phyloP scores from a whole-genome alignment of 2,888 invertebrate species.

The Napeogenes inachia region DNA sequence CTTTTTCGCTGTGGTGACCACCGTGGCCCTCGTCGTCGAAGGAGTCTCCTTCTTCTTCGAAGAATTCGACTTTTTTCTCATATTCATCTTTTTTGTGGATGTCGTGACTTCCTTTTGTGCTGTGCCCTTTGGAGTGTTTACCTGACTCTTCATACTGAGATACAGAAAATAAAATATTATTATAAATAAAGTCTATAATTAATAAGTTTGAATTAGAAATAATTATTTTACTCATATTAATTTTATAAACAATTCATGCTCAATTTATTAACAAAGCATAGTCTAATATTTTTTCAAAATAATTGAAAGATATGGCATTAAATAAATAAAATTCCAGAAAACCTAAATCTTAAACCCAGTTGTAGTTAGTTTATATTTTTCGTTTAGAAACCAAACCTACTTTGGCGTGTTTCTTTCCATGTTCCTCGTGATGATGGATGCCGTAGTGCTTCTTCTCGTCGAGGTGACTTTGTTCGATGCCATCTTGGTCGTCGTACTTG shows the following conservation, averaged over 20 bases:
- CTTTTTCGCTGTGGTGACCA: slow-evolving; percentile 75
- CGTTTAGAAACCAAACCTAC: slow-evolving; percentile 38
- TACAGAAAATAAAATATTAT: background rate
- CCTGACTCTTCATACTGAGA: slow-evolving; percentile 79
- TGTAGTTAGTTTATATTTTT: too few relatives aligned
- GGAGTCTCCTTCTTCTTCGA: slow-evolving; percentile 84
- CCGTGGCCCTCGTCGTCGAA: slow-evolving; percentile 82
- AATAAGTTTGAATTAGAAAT: background rate
- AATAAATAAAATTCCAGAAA: too few relatives aligned
- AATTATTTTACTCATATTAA: background rate
- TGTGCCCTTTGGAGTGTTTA: slow-evolving; percentile 84
- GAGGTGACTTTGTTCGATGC: slow-evolving; percentile 79
- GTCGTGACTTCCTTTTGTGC: slow-evolving; percentile 85
- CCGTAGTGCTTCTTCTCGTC: slow-evolving; percentile 81
- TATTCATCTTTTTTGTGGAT: slow-evolving; percentile 86
- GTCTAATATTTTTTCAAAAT: too few relatives aligned
- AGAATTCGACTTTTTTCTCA: slow-evolving; percentile 86
- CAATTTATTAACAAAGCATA: too few relatives aligned
- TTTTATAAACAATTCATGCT: background rate
- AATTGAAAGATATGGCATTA: too few relatives aligned
- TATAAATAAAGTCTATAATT: background rate
- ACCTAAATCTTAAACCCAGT: too few relatives aligned
- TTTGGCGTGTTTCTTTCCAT: slow-evolving; percentile 80
- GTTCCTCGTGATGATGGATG: slow-evolving; percentile 81
- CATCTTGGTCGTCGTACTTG: slow-evolving; percentile 80